These are phyloP conservation scores for Propithecus coquereli DNA, from an alignment of 2,113 vertebrate species.

Conservation along the genomic window DNA sequence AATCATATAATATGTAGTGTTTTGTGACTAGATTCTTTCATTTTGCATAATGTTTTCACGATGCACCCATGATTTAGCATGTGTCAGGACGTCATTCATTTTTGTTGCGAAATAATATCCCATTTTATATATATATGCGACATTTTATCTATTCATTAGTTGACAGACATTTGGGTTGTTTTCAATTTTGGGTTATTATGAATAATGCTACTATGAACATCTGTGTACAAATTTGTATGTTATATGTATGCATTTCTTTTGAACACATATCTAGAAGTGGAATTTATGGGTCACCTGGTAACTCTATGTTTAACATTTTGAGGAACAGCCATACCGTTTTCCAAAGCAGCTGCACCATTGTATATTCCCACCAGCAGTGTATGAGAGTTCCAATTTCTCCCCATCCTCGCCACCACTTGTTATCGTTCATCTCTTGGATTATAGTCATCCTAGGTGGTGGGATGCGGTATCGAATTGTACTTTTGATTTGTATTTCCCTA, in stretches of 20 bases:
- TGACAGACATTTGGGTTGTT: neutral
- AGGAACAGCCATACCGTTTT: neutral
- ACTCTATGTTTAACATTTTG: neutral
- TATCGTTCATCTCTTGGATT: neutral
- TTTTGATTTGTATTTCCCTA: slow-evolving; percentile 7
- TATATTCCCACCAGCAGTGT: neutral
- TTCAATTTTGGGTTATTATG: neutral
- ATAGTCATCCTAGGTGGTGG: neutral
- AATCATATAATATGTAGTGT: neutral
- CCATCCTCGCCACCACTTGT: neutral
- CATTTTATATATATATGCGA: neutral
- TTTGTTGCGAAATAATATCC: neutral
- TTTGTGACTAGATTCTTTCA: neutral
- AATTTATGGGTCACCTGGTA: neutral
- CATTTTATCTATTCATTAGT: neutral
- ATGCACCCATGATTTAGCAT: neutral
- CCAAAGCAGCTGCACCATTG: neutral
- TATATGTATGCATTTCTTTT: neutral
- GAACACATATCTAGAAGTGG: neutral
- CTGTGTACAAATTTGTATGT: neutral
- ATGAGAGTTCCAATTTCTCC: neutral
- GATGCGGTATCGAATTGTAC: neutral
- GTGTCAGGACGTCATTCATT: neutral
- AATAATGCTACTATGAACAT: neutral
- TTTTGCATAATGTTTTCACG: neutral